Conservation (phyloP, 2,888 invertebrate genomes). For the Cephus pygmeus region DNA sequence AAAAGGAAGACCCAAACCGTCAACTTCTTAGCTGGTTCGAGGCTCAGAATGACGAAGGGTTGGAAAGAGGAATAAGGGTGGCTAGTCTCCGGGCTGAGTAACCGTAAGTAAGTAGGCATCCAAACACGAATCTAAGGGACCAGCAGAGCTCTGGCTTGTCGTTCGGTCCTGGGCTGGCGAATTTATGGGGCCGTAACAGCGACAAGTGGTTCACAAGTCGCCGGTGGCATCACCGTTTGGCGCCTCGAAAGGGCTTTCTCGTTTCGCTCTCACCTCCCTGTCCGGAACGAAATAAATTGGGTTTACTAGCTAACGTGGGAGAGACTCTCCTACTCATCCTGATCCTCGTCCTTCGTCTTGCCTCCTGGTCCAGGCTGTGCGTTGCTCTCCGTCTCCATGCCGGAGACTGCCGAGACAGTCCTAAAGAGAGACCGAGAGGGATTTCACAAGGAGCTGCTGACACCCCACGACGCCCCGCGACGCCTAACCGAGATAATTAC, state of each 20-base stretch:
- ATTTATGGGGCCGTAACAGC: constrained; percentile 74
- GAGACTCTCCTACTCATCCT: constrained; percentile 32
- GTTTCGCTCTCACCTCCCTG: constrained; percentile 54
- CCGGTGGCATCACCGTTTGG: constrained; percentile 72
- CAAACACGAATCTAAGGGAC: constrained; percentile 48
- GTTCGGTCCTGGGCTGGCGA: constrained; percentile 55
- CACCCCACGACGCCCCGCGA: background rate
- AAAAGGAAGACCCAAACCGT: background rate
- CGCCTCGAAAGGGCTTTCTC: constrained; percentile 63
- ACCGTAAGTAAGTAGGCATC: constrained; percentile 50
- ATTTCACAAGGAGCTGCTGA: background rate
- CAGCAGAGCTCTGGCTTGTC: constrained; percentile 37
- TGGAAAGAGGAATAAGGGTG: background rate
- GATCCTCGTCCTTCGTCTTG: background rate
- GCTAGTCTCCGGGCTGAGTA: constrained; percentile 18
- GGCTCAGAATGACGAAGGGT: background rate
- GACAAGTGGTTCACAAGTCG: constrained; percentile 74
- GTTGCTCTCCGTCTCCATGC: constrained; percentile 17
- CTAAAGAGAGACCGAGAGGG: constrained; percentile 16
- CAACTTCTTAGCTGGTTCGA: background rate
- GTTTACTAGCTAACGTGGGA: constrained; percentile 40
- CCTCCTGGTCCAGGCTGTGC: constrained; percentile 23
- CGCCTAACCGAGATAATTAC: background rate
- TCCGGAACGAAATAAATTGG: constrained; percentile 62
- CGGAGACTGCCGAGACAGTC: constrained; percentile 34